Percentiles rank a stretch among this genome's conserved stretches.
phyloP scores from a whole-genome alignment of 1,140 invertebrate genomes.

The Tribolium madens region DNA sequence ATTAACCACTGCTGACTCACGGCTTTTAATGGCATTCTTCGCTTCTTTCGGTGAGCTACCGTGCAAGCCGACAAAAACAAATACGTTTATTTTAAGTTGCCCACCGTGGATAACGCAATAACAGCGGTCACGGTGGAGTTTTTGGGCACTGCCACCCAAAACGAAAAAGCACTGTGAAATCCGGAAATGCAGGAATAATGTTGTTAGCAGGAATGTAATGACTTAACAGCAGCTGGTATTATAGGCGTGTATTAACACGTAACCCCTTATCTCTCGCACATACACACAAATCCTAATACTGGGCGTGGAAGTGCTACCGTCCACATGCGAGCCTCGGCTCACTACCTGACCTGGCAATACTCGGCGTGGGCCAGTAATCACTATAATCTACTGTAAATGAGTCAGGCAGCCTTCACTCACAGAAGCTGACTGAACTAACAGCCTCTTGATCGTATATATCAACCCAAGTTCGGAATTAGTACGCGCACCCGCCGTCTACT shows the following conservation, averaged over 20 bases:
- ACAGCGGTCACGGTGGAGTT: neutral
- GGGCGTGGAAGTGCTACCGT: conserved; percentile 46
- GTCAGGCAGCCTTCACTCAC: conserved; percentile 54
- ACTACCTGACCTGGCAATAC: conserved; percentile 46
- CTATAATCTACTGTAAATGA: conserved; percentile 57
- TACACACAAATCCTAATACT: conserved; percentile 41
- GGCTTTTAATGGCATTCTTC: conserved; percentile 43
- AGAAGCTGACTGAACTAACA: conserved; percentile 48
- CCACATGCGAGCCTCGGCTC: conserved; percentile 38
- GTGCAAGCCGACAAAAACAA: conserved; percentile 31
- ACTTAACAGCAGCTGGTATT: neutral
- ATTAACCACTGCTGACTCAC: conserved; percentile 43
- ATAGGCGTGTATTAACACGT: conserved; percentile 34
- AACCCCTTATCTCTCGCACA: conserved; percentile 34
- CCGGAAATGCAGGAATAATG: neutral
- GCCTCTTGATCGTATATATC: conserved; percentile 30
- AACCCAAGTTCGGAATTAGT: conserved; percentile 38
- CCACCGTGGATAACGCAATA: neutral
- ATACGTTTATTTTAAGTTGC: conserved; percentile 22
- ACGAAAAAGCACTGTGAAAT: too few relatives aligned
- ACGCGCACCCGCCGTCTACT: conserved; percentile 41
- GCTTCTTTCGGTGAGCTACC: conserved; percentile 4
- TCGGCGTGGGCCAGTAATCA: conserved; percentile 55
- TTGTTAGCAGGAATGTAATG: neutral
- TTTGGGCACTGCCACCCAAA: neutral